These are phyloP conservation scores for Acleris holmiana DNA, from an alignment of 2,888 invertebrate genomes.

Conservation along the genomic window DNA sequence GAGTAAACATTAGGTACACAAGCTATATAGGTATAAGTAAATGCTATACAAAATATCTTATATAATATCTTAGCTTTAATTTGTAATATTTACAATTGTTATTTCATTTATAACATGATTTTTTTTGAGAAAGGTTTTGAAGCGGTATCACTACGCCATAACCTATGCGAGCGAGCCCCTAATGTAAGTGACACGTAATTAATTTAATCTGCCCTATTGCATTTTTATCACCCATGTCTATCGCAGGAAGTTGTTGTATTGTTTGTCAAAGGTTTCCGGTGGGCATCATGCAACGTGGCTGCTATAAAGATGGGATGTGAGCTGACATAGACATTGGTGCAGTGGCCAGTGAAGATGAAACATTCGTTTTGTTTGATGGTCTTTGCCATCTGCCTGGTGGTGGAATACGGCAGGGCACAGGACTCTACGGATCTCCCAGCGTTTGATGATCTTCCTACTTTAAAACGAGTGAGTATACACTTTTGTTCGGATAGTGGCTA, in stretches of 20 bases:
- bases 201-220: conserved; percentile 55
- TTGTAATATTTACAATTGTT: too few relatives aligned
- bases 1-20: too few relatives aligned
- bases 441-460: conserved; percentile 34
- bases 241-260: conserved; percentile 75
- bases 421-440: conserved; percentile 41
- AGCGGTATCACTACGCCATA: not conserved
- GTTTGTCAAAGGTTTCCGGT: conserved; percentile 70
- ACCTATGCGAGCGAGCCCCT: not conserved
- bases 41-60: too few relatives aligned
- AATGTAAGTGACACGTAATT: conserved; percentile 32
- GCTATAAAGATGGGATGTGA: conserved; percentile 56
- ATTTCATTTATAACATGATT: too few relatives aligned
- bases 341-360: conserved; percentile 67
- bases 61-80: too few relatives aligned
- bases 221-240: conserved; percentile 61
- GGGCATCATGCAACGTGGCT: conserved; percentile 56
- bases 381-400: conserved; percentile 54
- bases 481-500: too few relatives aligned
- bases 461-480: conserved; percentile 54
- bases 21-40: too few relatives aligned
- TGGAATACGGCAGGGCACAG: conserved; percentile 40
- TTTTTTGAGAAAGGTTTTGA: too few relatives aligned
- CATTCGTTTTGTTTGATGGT: conserved; percentile 58
- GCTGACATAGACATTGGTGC: conserved; percentile 46